Conservation (phyloP, 1,140 invertebrate genomes). For the Pygmarrhopalites habei region DNA sequence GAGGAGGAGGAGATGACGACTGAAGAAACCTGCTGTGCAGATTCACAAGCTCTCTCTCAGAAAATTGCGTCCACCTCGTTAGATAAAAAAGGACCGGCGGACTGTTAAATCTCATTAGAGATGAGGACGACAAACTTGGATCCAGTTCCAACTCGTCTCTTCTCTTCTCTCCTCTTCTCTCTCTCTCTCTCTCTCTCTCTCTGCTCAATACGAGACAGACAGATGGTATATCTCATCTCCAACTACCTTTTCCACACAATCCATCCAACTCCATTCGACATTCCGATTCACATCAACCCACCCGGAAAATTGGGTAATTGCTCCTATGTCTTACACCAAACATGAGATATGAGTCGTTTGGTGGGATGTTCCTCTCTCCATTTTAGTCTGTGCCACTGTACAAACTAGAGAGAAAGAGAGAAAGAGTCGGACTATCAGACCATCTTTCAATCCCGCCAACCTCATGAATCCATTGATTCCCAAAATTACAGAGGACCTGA, state of each 20-base stretch:
- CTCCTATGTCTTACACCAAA: slow-evolving; percentile 7
- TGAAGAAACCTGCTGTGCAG: slow-evolving; percentile 10
- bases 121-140: slow-evolving; percentile 11
- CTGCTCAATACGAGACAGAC: neutral
- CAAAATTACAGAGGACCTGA: slow-evolving; percentile 8
- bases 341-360: slow-evolving; percentile 4
- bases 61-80: slow-evolving; percentile 15
- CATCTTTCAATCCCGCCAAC: slow-evolving; percentile 16
- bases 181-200: neutral
- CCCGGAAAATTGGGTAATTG: slow-evolving; percentile 24
- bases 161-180: neutral
- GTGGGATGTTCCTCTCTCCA: no score
- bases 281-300: slow-evolving; percentile 15
- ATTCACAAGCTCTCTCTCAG: slow-evolving; percentile 7
- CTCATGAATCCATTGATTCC: slow-evolving; percentile 20
- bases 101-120: slow-evolving; percentile 15
- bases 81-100: slow-evolving; percentile 13
- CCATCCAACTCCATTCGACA: slow-evolving; percentile 1
- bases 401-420: no score
- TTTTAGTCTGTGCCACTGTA: no score
- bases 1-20: neutral
- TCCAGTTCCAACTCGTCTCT: neutral
- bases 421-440: neutral
- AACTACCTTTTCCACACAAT: slow-evolving; percentile 10
- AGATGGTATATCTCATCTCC: slow-evolving; percentile 12